Conservation (phyloP, 2,797 vertebrate species). For the Mastacembelus armatus region DNA sequence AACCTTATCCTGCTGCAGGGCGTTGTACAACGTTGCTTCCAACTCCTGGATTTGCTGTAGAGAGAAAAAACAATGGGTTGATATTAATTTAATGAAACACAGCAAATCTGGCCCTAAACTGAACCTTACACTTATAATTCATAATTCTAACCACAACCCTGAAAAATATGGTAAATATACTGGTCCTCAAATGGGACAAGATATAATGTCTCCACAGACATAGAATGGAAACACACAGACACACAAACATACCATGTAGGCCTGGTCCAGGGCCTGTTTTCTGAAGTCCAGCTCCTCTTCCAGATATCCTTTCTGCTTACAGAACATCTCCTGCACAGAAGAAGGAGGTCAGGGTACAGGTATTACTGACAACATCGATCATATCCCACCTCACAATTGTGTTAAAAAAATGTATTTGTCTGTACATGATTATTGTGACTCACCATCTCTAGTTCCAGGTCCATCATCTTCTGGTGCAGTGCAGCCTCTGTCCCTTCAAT, state of each 20-base stretch:
- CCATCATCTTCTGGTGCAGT: constrained; percentile 98
- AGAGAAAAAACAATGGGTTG: background rate
- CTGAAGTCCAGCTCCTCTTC: constrained; percentile 98
- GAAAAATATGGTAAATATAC: no score
- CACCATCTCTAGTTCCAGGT: constrained; percentile 98
- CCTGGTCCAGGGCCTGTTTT: constrained; percentile 97
- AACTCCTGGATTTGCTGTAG: constrained; percentile 98
- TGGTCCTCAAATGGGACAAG: no score
- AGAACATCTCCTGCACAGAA: constrained; percentile 92
- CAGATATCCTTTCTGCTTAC: constrained; percentile 98
- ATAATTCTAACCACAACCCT: no score
- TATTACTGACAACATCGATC: background rate
- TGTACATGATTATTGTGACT: constrained; percentile 27
- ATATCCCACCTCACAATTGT: background rate
- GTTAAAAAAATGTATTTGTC: background rate
- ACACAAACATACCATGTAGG: constrained; percentile 90
- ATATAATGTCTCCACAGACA: no score
- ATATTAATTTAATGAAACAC: no score
- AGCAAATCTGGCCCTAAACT: background rate
- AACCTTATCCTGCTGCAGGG: constrained; percentile 97
- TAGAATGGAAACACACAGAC: no score
- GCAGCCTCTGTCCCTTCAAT: constrained; percentile 98
- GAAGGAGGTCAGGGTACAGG: background rate
- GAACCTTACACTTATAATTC: background rate
- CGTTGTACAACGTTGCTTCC: constrained; percentile 98